Percentiles rank a stretch among this genome's conserved stretches.
Conservation (phyloP, 2,113 vertebrate genomes). For the Paramormyrops kingsleyae region DNA sequence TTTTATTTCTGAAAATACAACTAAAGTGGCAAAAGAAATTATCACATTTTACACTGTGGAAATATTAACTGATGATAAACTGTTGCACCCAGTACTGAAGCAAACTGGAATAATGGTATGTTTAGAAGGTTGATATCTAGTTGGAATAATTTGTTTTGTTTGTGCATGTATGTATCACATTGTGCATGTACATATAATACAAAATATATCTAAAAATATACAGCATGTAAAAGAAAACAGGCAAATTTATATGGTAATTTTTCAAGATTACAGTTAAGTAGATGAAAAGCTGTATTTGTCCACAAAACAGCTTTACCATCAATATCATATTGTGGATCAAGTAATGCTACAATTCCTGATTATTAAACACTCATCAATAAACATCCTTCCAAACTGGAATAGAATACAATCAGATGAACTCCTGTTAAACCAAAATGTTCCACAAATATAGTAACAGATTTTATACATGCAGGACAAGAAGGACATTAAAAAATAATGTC, state of each 20-base stretch:
- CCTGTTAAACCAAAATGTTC: not conserved
- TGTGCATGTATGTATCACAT: not conserved
- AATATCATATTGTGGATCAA: not conserved
- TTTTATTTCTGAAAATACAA: not conserved
- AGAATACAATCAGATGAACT: not conserved
- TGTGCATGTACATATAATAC: not conserved
- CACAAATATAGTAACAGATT: not conserved
- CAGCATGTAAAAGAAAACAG: not conserved
- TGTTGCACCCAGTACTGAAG: not conserved
- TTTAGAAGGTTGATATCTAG: not conserved
- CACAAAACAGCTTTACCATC: not conserved
- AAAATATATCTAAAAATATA: not conserved
- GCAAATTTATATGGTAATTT: not conserved
- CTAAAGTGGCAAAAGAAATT: not conserved
- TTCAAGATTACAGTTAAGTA: not conserved
- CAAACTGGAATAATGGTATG: constrained; percentile 1
- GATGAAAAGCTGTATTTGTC: not conserved
- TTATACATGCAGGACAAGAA: not conserved
- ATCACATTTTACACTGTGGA: not conserved
- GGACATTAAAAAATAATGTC: too few relatives aligned
- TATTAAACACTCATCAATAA: not conserved
- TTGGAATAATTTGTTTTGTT: not conserved
- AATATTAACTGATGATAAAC: not conserved
- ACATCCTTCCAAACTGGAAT: not conserved
- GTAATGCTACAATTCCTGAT: not conserved